Evolutionary conservation across 2,888 invertebrate genomes (phyloP), one percentile per base, ranked within the genome.

Genomic region (Agonopterix subpropinquella): DNA sequence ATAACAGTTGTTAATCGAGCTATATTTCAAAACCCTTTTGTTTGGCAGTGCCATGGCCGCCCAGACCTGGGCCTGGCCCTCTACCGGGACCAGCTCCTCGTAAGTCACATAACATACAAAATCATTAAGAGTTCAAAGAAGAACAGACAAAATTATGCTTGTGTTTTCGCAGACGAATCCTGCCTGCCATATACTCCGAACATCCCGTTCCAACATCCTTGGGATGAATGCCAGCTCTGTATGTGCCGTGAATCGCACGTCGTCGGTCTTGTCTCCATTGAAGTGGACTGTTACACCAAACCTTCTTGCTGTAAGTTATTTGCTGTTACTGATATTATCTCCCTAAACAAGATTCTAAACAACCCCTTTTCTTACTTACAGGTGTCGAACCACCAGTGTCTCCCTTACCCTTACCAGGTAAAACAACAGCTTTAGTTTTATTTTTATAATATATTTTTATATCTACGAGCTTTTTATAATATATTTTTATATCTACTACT

Each of bases 181-280:
- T 87, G 87, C 59, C 60, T 59, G 0, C 87, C 87, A 0, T 85
- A 66, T 56, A 56, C 65, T 0, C 78, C 83, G 0, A 72, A 76
- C 51, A 65, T 67, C 44, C 70, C 74, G 0, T 87, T 87, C 74
- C 75, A 79, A 54, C 86, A 87, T 54, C 87, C 87, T 0, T 86
- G 85, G 85, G 84, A 86, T 52, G 74, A 77, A 1, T 87, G 87
- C 57, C 79, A 78, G 58, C 55, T 72, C 44, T 87, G 87, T 53
- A 56, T 79, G 39, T 87, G 87, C 54, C 64, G 57, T 1, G 85
- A 86, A 53, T 56, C 64, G 8, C 55, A 51, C 39, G 50, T 60
- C 2, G 9, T 44, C 0, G 68, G 67, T 1, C 44, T 70, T 43
- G 56, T 74, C 56, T 77, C 70, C 35, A 65, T 87, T 1, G 87